phyloP scores from a whole-genome alignment of 2,888 invertebrate genomes.

The Apeira syringaria region DNA sequence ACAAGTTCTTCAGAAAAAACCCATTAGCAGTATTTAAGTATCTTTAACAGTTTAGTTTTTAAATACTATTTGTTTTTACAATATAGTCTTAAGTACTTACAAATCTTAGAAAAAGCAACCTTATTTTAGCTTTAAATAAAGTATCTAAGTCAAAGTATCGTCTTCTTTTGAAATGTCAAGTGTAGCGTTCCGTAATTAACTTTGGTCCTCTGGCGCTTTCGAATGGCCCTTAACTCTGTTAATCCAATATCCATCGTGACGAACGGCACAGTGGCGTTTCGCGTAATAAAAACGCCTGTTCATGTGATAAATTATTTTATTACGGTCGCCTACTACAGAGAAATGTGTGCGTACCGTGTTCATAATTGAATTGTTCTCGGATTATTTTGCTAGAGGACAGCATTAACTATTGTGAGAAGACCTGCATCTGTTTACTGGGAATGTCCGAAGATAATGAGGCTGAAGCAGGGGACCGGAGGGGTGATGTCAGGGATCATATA shows the following conservation, averaged over 20 bases:
- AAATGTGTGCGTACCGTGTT: conserved; percentile 34
- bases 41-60: too few relatives aligned
- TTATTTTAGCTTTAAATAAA: too few relatives aligned
- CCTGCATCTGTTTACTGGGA: conserved; percentile 40
- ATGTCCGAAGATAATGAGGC: conserved; percentile 2
- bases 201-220: conserved; percentile 1
- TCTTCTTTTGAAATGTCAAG: not conserved
- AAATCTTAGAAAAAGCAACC: too few relatives aligned
- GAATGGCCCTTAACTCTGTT: conserved; percentile 18
- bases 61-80: too few relatives aligned
- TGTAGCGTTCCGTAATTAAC: not conserved
- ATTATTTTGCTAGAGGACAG: conserved; percentile 44
- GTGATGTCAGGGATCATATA: conserved; percentile 2
- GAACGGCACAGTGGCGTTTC: conserved; percentile 18
- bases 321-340: conserved; percentile 22
- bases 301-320: conserved; percentile 30
- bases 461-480: conserved; percentile 15
- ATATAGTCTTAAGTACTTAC: too few relatives aligned
- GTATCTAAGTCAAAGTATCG: too few relatives aligned
- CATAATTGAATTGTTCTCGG: conserved; percentile 46
- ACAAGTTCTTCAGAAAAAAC: too few relatives aligned
- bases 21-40: too few relatives aligned
- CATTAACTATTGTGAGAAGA: conserved; percentile 45
- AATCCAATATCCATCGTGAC: conserved; percentile 29
- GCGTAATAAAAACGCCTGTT: conserved; percentile 34